Base-by-base conservation (phyloP, 2,797 vertebrate genomes). In the Uromys caudimaculatus region DNA sequence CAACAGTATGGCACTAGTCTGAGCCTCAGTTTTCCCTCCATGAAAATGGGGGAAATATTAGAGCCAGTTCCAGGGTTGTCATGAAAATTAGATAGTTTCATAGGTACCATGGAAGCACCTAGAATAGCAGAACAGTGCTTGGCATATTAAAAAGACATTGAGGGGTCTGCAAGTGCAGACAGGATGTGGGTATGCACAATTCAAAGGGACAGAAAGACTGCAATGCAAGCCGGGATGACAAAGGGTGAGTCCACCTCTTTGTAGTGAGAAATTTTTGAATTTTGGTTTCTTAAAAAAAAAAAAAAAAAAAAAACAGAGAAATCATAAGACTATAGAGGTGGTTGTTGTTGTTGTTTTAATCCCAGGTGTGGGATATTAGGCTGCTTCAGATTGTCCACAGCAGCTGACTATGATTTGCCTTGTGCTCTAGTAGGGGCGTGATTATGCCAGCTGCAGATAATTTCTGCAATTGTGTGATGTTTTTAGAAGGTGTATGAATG, bases 1-100 rank as follows among this genome's bases (percentile, higher is more conserved):
- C 5, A 11, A 47, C 2, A 13, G 11, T n/a, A 0, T 4, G 24
- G 41, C 21, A 12, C 10, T 13, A 27, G 3, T 2, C 3, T n/a
- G 69, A 91, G 47, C 75, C 64, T 86, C 6, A 2, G 41, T 77
- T 81, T 56, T 29, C 29, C 41, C 17, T 67, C 85, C 38, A 16
- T 71, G n/a, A 60, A 77, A 47, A 44, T 50, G 60, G 6, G 32
- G 10, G 24, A 44, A 4, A 38, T 12, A 21, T 23, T 44, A 38
- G 14, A 13, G 12, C 58, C 58, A 5, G 35, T 27, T 47, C 29
- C 0, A 10, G 19, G 17, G 19, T 38, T 8, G 35, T 41, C 52
- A 13, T 0, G 50, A 77, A 60, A 24, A 16, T 6, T 29, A 67
- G 38, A 44, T 7, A 16, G 14, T 44, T 81, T 77, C 27, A 17